Evolutionary conservation across 2,888 invertebrate species (phyloP).

Genomic region (Phyllotreta striolata): DNA sequence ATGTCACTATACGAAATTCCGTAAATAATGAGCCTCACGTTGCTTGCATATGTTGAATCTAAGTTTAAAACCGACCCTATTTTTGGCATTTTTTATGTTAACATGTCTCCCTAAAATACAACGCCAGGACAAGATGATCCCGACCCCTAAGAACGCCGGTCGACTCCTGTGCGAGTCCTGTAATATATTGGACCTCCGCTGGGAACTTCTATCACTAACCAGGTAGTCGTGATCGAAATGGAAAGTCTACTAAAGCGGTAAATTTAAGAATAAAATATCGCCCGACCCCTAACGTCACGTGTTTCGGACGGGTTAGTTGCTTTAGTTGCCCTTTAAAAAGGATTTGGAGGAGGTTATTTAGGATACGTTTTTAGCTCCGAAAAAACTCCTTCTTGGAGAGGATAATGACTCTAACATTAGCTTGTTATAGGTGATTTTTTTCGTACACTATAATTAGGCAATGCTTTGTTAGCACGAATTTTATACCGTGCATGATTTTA

Average conservation of each 20-base stretch:
- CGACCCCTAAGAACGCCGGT: constrained; percentile 17
- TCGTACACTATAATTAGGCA: no score
- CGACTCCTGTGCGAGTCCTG: constrained; percentile 10
- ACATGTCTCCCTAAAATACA: constrained; percentile 15
- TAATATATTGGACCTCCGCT: constrained; percentile 26
- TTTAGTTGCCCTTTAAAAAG: no score
- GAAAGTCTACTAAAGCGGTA: constrained; percentile 21
- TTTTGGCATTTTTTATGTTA: constrained; percentile 1
- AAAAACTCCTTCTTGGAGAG: no score
- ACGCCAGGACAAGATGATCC: constrained; percentile 25
- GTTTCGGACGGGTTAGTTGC: no score
- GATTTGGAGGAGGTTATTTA: no score
- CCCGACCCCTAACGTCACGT: constrained; percentile 1
- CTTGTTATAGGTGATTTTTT: no score
- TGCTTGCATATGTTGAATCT: constrained; percentile 10
- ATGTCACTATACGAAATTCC: not conserved
- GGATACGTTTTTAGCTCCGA: no score
- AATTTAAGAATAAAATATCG: constrained; percentile 23
- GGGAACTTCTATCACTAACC: constrained; percentile 21
- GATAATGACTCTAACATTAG: no score
- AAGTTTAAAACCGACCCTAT: not conserved
- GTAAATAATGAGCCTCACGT: not conserved
- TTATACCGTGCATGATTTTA: no score
- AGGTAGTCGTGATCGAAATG: constrained; percentile 25
- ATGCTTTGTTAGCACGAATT: no score